These are phyloP conservation scores for Choristoneura fumiferana DNA, from an alignment of 1,140 invertebrate genomes.

Conservation along the genomic window DNA sequence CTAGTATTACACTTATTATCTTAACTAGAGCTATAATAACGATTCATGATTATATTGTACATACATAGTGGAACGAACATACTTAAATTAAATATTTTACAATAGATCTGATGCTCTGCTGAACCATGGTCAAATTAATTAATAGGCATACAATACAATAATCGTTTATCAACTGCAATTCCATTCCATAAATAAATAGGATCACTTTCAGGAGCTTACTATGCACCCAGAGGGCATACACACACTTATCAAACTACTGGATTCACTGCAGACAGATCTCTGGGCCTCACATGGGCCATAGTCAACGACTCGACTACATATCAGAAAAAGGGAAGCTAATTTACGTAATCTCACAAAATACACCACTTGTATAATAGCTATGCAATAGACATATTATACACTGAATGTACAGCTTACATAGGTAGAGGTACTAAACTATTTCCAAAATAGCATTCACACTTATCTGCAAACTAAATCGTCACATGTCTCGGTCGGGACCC, in stretches of 20 bases:
- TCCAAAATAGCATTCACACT: slow-evolving; percentile 63
- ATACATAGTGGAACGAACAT: slow-evolving; percentile 45
- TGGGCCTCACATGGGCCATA: slow-evolving; percentile 38
- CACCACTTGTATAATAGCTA: slow-evolving; percentile 41
- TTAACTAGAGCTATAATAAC: slow-evolving; percentile 35
- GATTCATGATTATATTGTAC: slow-evolving; percentile 39
- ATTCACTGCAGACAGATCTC: slow-evolving; percentile 58
- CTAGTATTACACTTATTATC: slow-evolving; percentile 35
- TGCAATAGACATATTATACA: slow-evolving; percentile 49
- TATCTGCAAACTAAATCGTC: slow-evolving; percentile 49
- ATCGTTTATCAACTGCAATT: slow-evolving; percentile 22
- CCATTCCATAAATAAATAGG: slow-evolving; percentile 35
- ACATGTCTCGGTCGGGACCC: slow-evolving; percentile 35
- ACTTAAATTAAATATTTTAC: slow-evolving; percentile 37
- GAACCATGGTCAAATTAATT: slow-evolving; percentile 32
- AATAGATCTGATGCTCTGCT: slow-evolving; percentile 29
- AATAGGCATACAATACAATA: slow-evolving; percentile 33
- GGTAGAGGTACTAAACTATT: slow-evolving; percentile 25
- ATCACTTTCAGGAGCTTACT: slow-evolving; percentile 16
- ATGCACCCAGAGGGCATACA: slow-evolving; percentile 43
- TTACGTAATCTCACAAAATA: slow-evolving; percentile 39
- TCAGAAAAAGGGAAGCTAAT: slow-evolving; percentile 28
- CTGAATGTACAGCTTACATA: slow-evolving; percentile 59
- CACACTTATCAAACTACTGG: slow-evolving; percentile 33
- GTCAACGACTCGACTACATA: slow-evolving; percentile 39